Conservation (phyloP, 37 sponge, comb jelly and placozoan genomes). For the Beroe forskalii region DNA sequence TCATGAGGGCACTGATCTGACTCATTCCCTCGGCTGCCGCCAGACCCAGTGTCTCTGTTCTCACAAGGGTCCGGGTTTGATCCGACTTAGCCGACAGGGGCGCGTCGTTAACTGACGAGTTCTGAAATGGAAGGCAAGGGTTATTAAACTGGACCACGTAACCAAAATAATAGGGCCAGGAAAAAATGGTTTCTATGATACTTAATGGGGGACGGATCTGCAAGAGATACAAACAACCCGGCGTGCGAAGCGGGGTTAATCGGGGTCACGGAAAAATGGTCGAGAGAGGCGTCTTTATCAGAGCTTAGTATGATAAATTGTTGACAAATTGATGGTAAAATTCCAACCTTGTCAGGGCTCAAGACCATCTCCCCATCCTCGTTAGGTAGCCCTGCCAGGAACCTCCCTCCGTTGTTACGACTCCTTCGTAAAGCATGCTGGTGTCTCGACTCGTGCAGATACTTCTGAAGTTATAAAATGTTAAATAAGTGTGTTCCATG, state of each 20-base stretch:
- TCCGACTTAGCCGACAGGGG: background rate
- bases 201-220: no score
- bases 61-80: background rate
- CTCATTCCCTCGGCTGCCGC: slow-evolving; percentile 48
- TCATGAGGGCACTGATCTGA: slow-evolving; percentile 62
- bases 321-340: no score
- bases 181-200: no score
- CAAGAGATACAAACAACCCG: no score
- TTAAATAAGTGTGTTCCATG: no score
- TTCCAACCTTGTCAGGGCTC: slow-evolving; percentile 62
- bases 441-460: slow-evolving; percentile 92
- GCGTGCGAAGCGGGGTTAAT: no score
- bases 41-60: slow-evolving; percentile 22
- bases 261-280: no score
- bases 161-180: no score
- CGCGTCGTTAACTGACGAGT: background rate
- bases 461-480: slow-evolving; percentile 88
- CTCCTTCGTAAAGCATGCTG: slow-evolving; percentile 80
- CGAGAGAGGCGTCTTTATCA: no score
- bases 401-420: slow-evolving; percentile 85
- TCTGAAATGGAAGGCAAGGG: no score
- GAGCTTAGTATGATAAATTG: no score
- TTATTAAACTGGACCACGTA: no score
- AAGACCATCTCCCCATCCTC: background rate
- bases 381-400: slow-evolving; percentile 59